These are phyloP conservation scores for Cremastobaeus sp. DNA, from an alignment of 2,888 invertebrate species.

Conservation along the genomic window DNA sequence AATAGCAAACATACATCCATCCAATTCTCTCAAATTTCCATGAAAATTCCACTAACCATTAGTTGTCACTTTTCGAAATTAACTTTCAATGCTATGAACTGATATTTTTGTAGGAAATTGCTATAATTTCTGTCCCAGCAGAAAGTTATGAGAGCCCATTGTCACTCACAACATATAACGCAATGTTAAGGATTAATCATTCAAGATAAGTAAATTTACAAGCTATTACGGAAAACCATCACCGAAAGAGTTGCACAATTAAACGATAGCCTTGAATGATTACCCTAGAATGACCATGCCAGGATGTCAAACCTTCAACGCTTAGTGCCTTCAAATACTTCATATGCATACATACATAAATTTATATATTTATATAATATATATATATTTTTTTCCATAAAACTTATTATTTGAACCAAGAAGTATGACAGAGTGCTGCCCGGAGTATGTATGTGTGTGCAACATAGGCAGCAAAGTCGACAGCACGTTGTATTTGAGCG, in stretches of 20 bases:
- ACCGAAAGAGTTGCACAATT: conserved; percentile 24
- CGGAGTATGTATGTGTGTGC: conserved; percentile 68
- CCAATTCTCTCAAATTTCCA: too few relatives aligned
- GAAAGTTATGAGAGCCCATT: too few relatives aligned
- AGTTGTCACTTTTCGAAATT: too few relatives aligned
- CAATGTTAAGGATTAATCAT: too few relatives aligned
- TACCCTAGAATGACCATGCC: background rate
- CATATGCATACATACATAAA: conserved; percentile 48
- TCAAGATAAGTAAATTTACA: too few relatives aligned
- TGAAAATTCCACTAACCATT: too few relatives aligned
- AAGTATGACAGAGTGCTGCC: conserved; percentile 72
- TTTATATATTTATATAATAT: conserved; percentile 49
- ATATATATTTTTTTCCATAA: conserved; percentile 57
- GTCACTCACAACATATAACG: too few relatives aligned
- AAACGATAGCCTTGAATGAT: conserved; percentile 7
- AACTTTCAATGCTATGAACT: too few relatives aligned
- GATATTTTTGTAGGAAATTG: too few relatives aligned
- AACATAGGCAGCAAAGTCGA: conserved; percentile 57
- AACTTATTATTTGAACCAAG: conserved; percentile 72
- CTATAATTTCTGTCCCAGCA: too few relatives aligned
- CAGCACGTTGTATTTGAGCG: conserved; percentile 35
- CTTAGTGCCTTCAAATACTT: conserved; percentile 46
- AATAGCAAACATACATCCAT: too few relatives aligned
- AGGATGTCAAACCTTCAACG: conserved; percentile 3
- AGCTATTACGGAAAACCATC: too few relatives aligned